Evolutionary conservation across 64 coral and sea anemone species (phyloP).

Genomic region (Pocillopora verrucosa): DNA sequence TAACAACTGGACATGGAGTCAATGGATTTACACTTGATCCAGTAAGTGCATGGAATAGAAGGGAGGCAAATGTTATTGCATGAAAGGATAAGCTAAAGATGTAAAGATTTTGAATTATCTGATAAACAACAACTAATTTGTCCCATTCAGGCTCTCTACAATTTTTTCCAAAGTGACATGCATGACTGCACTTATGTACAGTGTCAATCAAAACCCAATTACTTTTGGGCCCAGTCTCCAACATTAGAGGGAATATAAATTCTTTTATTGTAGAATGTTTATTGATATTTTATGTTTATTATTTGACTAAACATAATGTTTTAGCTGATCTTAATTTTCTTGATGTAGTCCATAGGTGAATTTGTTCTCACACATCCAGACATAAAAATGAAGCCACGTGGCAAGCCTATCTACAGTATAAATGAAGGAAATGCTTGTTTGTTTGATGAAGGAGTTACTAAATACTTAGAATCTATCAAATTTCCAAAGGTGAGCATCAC

Average conservation of each 20-base stretch:
- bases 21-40: constrained; percentile 98
- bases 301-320: not conserved
- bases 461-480: constrained; percentile 90
- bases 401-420: constrained; percentile 92
- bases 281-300: not conserved
- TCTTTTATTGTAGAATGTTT: not conserved
- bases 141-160: no score
- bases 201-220: no score
- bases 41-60: constrained; percentile 41
- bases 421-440: constrained; percentile 93
- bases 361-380: constrained; percentile 88
- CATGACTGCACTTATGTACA: no score
- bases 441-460: constrained; percentile 84
- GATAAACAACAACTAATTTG: no score
- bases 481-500: constrained; percentile 75
- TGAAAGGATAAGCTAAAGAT: not conserved
- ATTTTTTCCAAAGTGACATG: no score
- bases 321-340: not conserved
- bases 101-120: not conserved
- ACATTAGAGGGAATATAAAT: no score
- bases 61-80: not conserved
- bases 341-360: constrained; percentile 85
- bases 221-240: no score
- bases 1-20: constrained; percentile 94
- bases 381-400: constrained; percentile 96